These are phyloP conservation scores for Rousettus leschenaultii DNA, from an alignment of 2,113 vertebrate species.

Conservation along the genomic window DNA sequence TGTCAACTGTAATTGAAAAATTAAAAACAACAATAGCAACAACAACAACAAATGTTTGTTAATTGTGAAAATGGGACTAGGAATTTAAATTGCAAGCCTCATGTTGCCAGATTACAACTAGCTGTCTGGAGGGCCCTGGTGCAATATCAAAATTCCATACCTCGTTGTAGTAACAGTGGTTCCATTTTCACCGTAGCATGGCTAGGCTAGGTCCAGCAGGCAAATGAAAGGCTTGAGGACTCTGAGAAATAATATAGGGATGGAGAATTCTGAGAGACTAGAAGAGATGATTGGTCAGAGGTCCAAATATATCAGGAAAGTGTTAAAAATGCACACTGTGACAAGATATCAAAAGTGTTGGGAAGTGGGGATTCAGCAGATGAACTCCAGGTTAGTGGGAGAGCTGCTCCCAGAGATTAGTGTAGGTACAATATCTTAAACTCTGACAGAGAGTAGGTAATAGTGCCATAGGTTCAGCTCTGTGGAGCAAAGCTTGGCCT, in stretches of 20 bases:
- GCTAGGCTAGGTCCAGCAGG: too few relatives aligned
- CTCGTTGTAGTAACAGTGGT: not conserved
- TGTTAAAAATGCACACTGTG: not conserved
- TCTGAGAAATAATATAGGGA: not conserved
- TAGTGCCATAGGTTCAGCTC: not conserved
- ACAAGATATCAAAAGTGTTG: not conserved
- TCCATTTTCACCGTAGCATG: not conserved
- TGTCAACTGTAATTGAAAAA: too few relatives aligned
- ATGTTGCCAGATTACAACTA: not conserved
- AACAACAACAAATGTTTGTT: not conserved
- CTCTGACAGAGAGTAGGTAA: too few relatives aligned
- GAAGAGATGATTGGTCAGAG: not conserved
- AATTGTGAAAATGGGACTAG: not conserved
- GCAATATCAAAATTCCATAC: not conserved
- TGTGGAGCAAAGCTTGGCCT: not conserved
- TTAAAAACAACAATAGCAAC: too few relatives aligned
- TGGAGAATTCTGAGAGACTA: not conserved
- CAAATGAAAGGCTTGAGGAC: not conserved
- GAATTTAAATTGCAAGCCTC: not conserved
- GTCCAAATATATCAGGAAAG: not conserved
- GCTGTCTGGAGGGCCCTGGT: accelerated
- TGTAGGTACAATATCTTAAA: not conserved
- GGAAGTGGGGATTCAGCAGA: not conserved
- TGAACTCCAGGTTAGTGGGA: not conserved
- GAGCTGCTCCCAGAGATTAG: not conserved